Evolutionary conservation across 1,140 invertebrate genomes (phyloP).

Genomic region (Tigriopus japonicus): DNA sequence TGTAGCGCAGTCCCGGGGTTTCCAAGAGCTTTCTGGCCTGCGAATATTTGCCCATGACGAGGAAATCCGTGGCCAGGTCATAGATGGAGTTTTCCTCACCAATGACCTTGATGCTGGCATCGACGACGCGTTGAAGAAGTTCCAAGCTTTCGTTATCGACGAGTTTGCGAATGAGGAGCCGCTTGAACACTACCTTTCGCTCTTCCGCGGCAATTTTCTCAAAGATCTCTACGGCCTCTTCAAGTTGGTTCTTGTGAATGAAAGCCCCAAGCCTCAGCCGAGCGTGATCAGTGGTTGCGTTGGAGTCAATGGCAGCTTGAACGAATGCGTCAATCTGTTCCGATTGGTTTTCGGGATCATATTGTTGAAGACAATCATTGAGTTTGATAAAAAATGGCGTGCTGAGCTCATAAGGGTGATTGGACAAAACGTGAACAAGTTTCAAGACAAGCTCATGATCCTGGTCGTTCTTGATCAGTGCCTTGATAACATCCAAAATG

Average conservation of each 20-base stretch:
- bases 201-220: constrained; percentile 25
- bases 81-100: constrained; percentile 63
- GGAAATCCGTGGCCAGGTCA: constrained; percentile 54
- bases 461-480: not conserved
- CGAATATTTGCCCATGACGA: constrained; percentile 48
- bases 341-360: not conserved
- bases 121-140: constrained; percentile 51
- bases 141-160: constrained; percentile 35
- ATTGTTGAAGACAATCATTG: not conserved
- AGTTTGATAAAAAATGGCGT: not conserved
- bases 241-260: constrained; percentile 35
- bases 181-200: constrained; percentile 33
- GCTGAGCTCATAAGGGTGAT: not conserved
- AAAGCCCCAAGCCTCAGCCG: not conserved
- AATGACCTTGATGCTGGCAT: constrained; percentile 48
- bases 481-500: constrained; percentile 36
- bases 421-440: not conserved
- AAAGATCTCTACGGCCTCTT: constrained; percentile 31
- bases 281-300: not conserved
- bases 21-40: constrained; percentile 63
- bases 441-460: not conserved
- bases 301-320: not conserved
- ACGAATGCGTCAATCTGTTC: not conserved
- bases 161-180: constrained; percentile 42
- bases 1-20: constrained; percentile 16